These are phyloP conservation scores for Platorchestia sp. DNA, from an alignment of 1,140 invertebrate genomes.

Conservation along the genomic window DNA sequence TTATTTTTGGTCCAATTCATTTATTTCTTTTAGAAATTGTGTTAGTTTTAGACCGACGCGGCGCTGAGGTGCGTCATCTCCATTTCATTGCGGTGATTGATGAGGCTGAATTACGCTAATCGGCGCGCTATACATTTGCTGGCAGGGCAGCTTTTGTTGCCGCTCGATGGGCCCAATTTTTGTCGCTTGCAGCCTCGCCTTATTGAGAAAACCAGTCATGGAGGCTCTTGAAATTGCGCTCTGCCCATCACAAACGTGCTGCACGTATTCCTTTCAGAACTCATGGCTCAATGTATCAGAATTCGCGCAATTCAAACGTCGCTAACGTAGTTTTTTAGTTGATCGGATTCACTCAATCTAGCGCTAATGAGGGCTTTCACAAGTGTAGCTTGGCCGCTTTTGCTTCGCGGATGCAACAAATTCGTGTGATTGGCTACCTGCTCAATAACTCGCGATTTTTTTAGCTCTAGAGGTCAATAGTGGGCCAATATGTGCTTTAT, in stretches of 20 bases:
- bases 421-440: not conserved
- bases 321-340: not conserved
- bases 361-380: not conserved
- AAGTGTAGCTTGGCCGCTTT: not conserved
- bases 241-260: not conserved
- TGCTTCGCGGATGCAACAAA: not conserved
- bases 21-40: not conserved
- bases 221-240: not conserved
- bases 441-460: not conserved
- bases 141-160: not conserved
- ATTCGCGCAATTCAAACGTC: not conserved
- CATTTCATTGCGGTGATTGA: constrained; percentile 21
- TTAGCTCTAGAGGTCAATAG: too few relatives aligned
- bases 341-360: not conserved
- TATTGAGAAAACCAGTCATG: not conserved
- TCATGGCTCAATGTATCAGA: not conserved
- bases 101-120: not conserved
- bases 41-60: not conserved
- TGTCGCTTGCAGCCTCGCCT: not conserved
- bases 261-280: not conserved
- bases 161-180: constrained; percentile 21
- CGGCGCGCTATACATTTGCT: not conserved
- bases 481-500: not conserved
- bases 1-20: too few relatives aligned
- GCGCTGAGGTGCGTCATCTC: constrained; percentile 18